Base-by-base conservation (phyloP, 2,797 vertebrate species). In the Manis pentadactyla region DNA sequence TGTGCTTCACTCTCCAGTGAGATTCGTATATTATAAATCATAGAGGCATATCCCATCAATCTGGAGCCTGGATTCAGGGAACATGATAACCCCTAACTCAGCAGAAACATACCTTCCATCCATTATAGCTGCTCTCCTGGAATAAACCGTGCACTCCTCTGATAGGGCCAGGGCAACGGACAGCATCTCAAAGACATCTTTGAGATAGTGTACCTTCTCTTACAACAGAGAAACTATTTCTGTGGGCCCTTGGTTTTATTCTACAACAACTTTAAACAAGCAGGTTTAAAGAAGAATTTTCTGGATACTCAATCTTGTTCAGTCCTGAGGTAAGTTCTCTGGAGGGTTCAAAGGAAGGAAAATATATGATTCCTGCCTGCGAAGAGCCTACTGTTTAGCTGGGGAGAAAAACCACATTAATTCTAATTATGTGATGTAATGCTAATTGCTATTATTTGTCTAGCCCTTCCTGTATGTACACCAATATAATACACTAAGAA, bases 11-110 rank as follows among this genome's bases (percentile, higher is more conserved):
- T 96, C 97, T 98, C 89, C 96, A 95, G 95, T 93, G 97, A 97
- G 96, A 98, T 97, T 96, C 97, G 75, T 68, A 51, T 95, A 75
- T 96, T 98, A 97, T 94, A 98, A 96, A 97, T 97, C 97, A 97
- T 64, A 93, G 85, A 88, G 90, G 90, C 61, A 71, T 96, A 96
- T 78, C 97, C 69, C 95, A 96, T 98, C 97, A 96, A 73, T 97
- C 93, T 97, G 96, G 87, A 1, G 77, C 79, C 89, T 92, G 42
- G 87, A 86, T 95, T 93, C 82, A 37, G 92, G 82, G 77, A 93
- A 95, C 92, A 78, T 95, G 94, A 97, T 97, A 98, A 96, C 87
- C 64, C 96, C 75, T 97, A 95, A 92, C 94, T 98, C 94, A 96
- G 95, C 96, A 94, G 97, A 97, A 98, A 42, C 3, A 1, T 74